Evolutionary conservation across 2,888 invertebrate genomes (phyloP), one percentile per base, ranked within the genome.

Genomic region (Timandra comae): DNA sequence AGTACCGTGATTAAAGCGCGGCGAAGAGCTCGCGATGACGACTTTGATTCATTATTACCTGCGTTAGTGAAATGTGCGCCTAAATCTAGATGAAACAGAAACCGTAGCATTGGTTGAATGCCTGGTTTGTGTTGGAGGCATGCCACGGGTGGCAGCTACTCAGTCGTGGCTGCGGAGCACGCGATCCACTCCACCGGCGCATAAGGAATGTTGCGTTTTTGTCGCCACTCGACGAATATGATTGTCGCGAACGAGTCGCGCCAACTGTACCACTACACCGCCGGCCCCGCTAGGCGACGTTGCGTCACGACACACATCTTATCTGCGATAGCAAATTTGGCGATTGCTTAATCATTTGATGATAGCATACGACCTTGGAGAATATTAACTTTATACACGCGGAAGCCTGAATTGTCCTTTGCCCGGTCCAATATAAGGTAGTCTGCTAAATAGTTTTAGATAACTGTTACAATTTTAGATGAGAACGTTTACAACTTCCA

Each of bases 151-250:
- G 43, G 39, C 38, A 42, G 33, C 31, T 34, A 43, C 43, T 46
- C 38, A 51, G 37, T 37, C 33, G 30, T 29, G 33, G 45, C 33
- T 29, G 32, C 33, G 20, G 38, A 47, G 66, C 75, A 74, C 72
- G 72, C 75, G 68, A 72, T 72, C 56, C 64, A 55, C 65, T 58
- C 52, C 49, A 52, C 50, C 46, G 47, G 40, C 52, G 49, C 40
- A 43, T 49, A 47, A 45, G 71, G 76, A 77, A 80, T 76, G 76
- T 56, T 43, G 61, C 47, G 73, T 77, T 75, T 78, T 74, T 46
- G 38, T 46, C 41, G 43, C 46, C 11, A 38, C 30, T 26, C 40
- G 54, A 57, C 60, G 52, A 57, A 59, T 64, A 60, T 56, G 58
- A 63, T 63, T 60, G 58, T 58, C 63, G 56, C 35, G 51, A 49